A percentile compares a stretch with the other conserved stretches of the same genome.
phyloP scores from a whole-genome alignment of 1,140 invertebrate genomes.

The Potamilus streckersoni region DNA sequence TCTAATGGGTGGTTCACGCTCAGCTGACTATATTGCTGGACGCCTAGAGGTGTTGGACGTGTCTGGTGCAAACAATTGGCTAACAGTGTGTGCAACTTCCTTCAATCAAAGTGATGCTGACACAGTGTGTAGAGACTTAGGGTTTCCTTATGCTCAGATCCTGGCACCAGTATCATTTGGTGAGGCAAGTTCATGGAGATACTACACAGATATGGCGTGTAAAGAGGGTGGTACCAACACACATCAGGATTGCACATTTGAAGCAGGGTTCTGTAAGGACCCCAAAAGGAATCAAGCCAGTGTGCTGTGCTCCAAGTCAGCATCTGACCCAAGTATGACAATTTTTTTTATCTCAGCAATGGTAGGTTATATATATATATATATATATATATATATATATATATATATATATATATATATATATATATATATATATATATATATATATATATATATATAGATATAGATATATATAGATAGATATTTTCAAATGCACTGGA shows the following conservation, averaged over 20 bases:
- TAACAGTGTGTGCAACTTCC: conserved; percentile 49
- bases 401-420: neutral
- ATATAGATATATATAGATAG: too few species aligned
- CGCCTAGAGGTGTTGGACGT: conserved; percentile 73
- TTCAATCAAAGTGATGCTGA: conserved; percentile 48
- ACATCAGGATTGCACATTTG: conserved; percentile 31
- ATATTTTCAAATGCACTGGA: neutral
- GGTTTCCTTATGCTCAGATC: conserved; percentile 52
- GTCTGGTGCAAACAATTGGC: conserved; percentile 34
- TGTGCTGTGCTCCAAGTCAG: conserved; percentile 32
- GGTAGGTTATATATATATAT: too few species aligned
- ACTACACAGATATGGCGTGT: conserved; percentile 37
- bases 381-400: too few species aligned
- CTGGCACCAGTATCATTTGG: conserved; percentile 38
- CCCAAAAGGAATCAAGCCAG: conserved; percentile 40
- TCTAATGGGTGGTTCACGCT: conserved; percentile 30
- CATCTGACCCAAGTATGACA: conserved; percentile 24
- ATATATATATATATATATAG: too few species aligned
- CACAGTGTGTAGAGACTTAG: conserved; percentile 55
- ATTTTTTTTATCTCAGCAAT: too few species aligned
- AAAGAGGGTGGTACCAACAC: conserved; percentile 27
- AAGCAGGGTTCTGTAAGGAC: conserved; percentile 26
- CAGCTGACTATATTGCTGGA: conserved; percentile 71
- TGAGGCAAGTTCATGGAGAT: conserved; percentile 20
- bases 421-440: too few species aligned